Evolutionary conservation across 2,113 vertebrate species (phyloP).

Genomic region (pig (Sus scrofa)): T2T-Sscrofa CM000817.6:160361001-160361500

Average conservation of each 20-base stretch:
- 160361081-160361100: slow-evolving; percentile 77
- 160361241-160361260: background rate
- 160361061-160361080: slow-evolving; percentile 77
- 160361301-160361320: background rate
- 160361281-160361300: background rate
- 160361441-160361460: background rate
- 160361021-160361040: background rate
- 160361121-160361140: slow-evolving; percentile 70
- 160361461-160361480: background rate
- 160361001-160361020: slow-evolving; percentile 65
- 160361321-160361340: background rate
- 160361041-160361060: slow-evolving; percentile 80
- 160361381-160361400: background rate
- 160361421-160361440: background rate
- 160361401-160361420: background rate
- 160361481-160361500: background rate
- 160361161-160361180: background rate
- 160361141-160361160: slow-evolving; percentile 33
- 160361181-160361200: background rate
- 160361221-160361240: background rate
- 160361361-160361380: background rate
- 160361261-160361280: background rate
- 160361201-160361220: background rate
- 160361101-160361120: slow-evolving; percentile 67
- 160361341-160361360: background rate